Evolutionary conservation across 1,140 invertebrate genomes (phyloP), one percentile per base, ranked within the genome.

Genomic region (Brachionus rotundiformis): DNA sequence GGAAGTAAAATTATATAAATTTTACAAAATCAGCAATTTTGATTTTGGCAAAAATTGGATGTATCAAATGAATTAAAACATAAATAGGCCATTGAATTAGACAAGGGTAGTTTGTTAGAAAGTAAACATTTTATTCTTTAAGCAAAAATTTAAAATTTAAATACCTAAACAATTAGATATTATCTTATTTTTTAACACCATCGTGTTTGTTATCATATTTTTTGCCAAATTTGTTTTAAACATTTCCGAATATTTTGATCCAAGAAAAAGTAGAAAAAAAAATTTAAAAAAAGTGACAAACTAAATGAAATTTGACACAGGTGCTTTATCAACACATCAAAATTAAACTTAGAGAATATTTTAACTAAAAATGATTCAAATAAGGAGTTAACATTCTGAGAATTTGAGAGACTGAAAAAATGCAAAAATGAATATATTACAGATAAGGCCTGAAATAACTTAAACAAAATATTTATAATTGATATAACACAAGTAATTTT

Each of bases 371-470:
- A 54, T 1, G 47, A 54, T 7, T 54, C 47, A 54, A 54, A 54
- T 8, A 23, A 54, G 7, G 47, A 54, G 0, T 54, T 7, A 54
- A 54, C 23, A 19, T 16, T n/a, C 19, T 54, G 47, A 5, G 47
- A 54, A 19, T 54, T 54, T 19, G 19, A 19, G 0, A 54, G n/a
- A 8, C 47, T 54, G 16, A 54, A 54, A 54, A 54, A 54, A 19
- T 54, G 47, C 47, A 54, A 54, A 54, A 54, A 54, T 54, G 47
- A 54, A 54, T 54, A 54, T 54, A 54, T 54, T 5, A 54, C 47
- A 19, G 47, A 16, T 19, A 54, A 19, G 23, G 47, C 23, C 10
- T 54, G 47, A 19, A 54, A 54, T 19, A 54, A 54, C 23, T 54
- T 54, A 19, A 54, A 54, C 16, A 54, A 25, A 19, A 16, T 25